Evolutionary conservation across 2,888 invertebrate genomes (phyloP).

Genomic region (Agriopis marginaria): DNA sequence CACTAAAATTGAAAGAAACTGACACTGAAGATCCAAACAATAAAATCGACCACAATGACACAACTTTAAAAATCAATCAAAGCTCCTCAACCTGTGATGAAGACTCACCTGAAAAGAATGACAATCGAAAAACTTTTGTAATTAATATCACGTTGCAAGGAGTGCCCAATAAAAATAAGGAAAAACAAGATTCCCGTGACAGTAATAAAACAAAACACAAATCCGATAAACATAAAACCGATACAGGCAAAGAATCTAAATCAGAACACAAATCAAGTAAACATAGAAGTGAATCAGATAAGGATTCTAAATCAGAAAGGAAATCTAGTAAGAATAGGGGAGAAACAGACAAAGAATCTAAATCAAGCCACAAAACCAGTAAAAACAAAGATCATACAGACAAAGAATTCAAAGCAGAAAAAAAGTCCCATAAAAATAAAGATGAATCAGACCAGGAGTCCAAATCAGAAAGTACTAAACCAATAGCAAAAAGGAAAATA

Average conservation of each 20-base stretch:
- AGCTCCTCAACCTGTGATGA: constrained; percentile 23
- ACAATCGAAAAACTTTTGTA: constrained; percentile 65
- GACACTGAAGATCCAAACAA: constrained; percentile 40
- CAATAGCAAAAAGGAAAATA: constrained; percentile 74
- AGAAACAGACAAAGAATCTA: constrained; percentile 8
- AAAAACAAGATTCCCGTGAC: constrained; percentile 12
- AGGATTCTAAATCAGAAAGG: constrained; percentile 18
- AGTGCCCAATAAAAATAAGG: constrained; percentile 56
- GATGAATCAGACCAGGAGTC: constrained; percentile 36
- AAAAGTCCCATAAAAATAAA: constrained; percentile 39
- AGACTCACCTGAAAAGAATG: constrained; percentile 36
- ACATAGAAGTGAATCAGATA: constrained; percentile 23
- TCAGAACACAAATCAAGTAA: constrained; percentile 23
- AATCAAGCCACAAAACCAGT: constrained; percentile 33
- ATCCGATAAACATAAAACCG: constrained; percentile 16
- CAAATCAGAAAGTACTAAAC: constrained; percentile 58
- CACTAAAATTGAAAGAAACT: constrained; percentile 55
- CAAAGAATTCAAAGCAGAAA: constrained; percentile 18
- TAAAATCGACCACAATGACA: constrained; percentile 54
- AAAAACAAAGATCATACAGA: constrained; percentile 27
- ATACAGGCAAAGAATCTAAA: constrained; percentile 9
- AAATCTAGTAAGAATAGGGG: constrained; percentile 17
- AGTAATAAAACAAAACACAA: constrained; percentile 31
- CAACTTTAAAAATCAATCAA: constrained; percentile 63
- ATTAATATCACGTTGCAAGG: constrained; percentile 81